Conservation (phyloP, 2,888 invertebrate genomes). For the Oxyteleia sp. region DNA sequence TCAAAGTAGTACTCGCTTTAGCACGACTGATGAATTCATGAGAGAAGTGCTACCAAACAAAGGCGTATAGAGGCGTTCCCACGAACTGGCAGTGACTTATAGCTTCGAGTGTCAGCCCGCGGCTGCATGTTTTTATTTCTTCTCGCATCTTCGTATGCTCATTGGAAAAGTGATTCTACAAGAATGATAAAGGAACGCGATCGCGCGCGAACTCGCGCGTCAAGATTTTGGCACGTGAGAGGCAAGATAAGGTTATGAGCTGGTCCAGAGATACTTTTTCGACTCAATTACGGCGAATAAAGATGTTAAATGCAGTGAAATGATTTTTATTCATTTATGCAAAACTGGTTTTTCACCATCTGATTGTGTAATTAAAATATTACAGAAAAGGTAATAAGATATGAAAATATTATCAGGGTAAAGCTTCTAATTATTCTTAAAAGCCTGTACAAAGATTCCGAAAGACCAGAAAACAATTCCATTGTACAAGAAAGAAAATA, state of each 20-base stretch:
- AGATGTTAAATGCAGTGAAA: no score
- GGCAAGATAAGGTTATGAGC: not conserved
- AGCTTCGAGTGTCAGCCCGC: slow-evolving; percentile 69
- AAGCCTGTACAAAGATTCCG: no score
- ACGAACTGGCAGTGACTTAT: slow-evolving; percentile 74
- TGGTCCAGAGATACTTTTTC: no score
- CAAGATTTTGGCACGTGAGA: slow-evolving; percentile 31
- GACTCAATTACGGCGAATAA: no score
- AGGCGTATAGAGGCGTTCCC: slow-evolving; percentile 72
- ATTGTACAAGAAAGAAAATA: no score
- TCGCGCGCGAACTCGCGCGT: not conserved
- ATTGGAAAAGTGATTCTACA: slow-evolving; percentile 15
- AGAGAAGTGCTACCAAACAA: slow-evolving; percentile 71
- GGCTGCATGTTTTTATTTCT: slow-evolving; percentile 70
- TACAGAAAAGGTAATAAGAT: no score
- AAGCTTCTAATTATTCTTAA: no score
- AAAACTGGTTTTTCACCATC: no score
- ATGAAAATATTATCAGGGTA: no score
- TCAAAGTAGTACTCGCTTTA: slow-evolving; percentile 76
- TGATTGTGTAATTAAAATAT: not conserved
- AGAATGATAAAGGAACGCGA: slow-evolving; percentile 21
- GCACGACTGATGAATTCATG: slow-evolving; percentile 75
- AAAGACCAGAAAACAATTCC: no score
- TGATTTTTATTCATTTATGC: no score
- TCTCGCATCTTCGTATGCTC: slow-evolving; percentile 30